Base-by-base conservation (phyloP, 1,140 invertebrate genomes). In the Centruroides sculpturatus region DNA sequence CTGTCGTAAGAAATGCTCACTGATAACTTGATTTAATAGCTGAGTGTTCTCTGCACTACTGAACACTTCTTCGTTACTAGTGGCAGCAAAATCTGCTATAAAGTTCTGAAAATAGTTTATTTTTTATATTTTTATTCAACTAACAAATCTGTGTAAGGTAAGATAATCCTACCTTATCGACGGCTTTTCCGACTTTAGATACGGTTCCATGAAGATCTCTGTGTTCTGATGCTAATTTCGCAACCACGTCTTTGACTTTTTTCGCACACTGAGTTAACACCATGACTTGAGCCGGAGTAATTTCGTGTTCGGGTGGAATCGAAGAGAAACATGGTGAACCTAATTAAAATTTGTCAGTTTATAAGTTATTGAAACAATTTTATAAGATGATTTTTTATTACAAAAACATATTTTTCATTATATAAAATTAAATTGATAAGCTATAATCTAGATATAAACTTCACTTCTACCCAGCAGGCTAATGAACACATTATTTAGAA, bases 161-260 rank as follows among this genome's bases (percentile, higher is more conserved):
- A 53, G 3, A 53, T 7, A 3, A 53, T 46, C 12, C 61, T 61
- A 65, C 64, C 68, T 90, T 84, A 71, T 98, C 94, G 67, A 98
- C 93, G 0, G 89, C 85, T 78, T 97, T 97, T 13, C 94, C 94
- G 47, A 97, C 90, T 81, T 93, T 92, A 0, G 92, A 97, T 2
- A 98, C 92, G 57, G 89, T 87, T 63, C 87, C 87, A 71, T 94
- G 91, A 4, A 85, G 72, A 64, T 85, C 83, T 60, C 83, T 76
- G 69, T 86, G 84, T 76, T 93, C 87, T 59, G 85, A 82, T 4
- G 88, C 85, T 59, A 92, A 57, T 51, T 63, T 54, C 8, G 60
- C 55, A 47, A 65, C 60, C 7, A 64, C 41, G 53, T 74, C 73
- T 51, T 69, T 71, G 4, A 75, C 67, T 65, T 69, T 67, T 34